Base-by-base conservation (phyloP, 64 coral and sea anemone species). In the Anthopleura sola region DNA sequence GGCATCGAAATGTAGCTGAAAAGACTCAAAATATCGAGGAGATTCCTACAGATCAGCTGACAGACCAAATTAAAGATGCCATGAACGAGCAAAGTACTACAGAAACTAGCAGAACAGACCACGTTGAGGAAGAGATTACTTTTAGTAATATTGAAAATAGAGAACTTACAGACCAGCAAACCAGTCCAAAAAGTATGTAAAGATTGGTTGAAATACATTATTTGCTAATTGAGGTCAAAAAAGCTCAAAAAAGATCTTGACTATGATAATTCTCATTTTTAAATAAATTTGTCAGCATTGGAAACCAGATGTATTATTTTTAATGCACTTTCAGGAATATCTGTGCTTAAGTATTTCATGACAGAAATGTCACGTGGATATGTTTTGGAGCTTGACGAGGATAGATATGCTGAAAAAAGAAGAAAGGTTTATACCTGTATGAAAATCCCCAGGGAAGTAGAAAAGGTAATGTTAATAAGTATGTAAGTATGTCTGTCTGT, bases 391-490 rank as follows among this genome's bases (percentile, higher is more conserved):
- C 90, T 95, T 53, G 93, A 99, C 71, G 97, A 95, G 85, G 97
- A 99, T n/a, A 80, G 89, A 50, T 99, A 99, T 39, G 91, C 86
- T 60, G 97, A 99, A 64, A 94, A 94, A 71, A 83, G 92, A 75
- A 86, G 91, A 78, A 99, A 95, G 37, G 93, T 99, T 57, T 99
- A 99, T 47, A 99, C 97, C 49, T 99, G 92, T 23, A 94, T 99
- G 92, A 95, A 89, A 86, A 99, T 94, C 87, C 97, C 97, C 32
- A 91, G 90, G 49, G 93, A 99, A 68, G 88, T 99, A 83, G 97
- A 99, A 53, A 99, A 99, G 93, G 95, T 94, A 91, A 19, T 29
- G 24, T n/a, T n/a, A n/a, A n/a, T n/a, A n/a, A n/a, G n/a, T n/a
- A n/a, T n/a, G n/a, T n/a, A n/a, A n/a, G n/a, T n/a, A n/a, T n/a